Conservation (phyloP, 2,797 vertebrate genomes). For the Myotis daubentonii region DNA sequence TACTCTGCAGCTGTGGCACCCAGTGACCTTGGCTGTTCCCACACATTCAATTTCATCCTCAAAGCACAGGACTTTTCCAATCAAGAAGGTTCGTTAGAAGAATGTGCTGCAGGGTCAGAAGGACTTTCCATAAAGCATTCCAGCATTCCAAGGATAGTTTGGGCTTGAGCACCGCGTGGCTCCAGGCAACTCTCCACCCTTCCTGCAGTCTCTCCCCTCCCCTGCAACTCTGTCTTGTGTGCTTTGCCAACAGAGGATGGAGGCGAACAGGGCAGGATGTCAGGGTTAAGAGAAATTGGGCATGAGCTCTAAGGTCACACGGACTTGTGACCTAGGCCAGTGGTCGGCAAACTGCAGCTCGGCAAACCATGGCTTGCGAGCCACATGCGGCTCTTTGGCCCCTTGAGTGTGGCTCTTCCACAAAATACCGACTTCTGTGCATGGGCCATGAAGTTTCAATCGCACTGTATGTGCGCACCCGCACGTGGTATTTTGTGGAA, state of each 20-base stretch:
- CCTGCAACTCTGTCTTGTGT: neutral
- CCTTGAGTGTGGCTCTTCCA: too few relatives aligned
- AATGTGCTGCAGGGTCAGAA: slow-evolving; percentile 24
- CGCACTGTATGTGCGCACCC: too few relatives aligned
- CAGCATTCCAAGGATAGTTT: slow-evolving; percentile 5
- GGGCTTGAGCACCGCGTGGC: neutral
- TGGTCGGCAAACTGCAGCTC: too few relatives aligned
- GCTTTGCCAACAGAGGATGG: neutral
- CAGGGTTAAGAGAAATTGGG: neutral
- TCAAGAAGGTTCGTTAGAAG: slow-evolving; percentile 19
- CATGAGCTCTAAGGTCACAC: neutral
- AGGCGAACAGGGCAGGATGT: neutral
- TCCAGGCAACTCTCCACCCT: neutral
- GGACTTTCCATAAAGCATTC: neutral
- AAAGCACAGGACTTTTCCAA: slow-evolving; percentile 21
- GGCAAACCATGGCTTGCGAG: too few relatives aligned
- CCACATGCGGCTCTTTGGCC: too few relatives aligned
- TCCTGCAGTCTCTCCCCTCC: neutral
- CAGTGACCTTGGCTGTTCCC: neutral
- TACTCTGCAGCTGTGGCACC: neutral
- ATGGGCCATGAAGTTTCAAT: too few relatives aligned
- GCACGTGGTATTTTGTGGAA: too few relatives aligned
- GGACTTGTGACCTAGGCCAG: neutral
- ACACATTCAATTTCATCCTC: neutral
- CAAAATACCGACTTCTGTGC: too few relatives aligned